A percentile compares a stretch with the other conserved stretches of the same genome.
Evolutionary conservation across 2,113 vertebrate species (phyloP).

Genomic region (Odontophorus gujanensis): DNA sequence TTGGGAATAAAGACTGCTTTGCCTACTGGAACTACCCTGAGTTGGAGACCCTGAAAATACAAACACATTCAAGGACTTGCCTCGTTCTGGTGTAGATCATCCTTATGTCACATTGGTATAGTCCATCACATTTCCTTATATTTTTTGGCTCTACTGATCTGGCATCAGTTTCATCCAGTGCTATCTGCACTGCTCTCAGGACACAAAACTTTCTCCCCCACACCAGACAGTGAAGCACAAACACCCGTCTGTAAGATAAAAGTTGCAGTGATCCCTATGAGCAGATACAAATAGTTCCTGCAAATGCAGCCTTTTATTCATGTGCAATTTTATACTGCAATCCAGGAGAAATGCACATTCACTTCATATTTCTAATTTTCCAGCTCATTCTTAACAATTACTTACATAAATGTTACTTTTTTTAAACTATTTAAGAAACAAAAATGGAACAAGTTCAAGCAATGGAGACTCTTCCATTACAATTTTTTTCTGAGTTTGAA

Average conservation of each 20-base stretch:
- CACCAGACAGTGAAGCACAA: background rate
- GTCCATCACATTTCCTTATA: accelerated
- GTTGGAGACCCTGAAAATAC: background rate
- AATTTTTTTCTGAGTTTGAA: background rate
- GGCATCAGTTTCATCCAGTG: background rate
- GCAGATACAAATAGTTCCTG: background rate
- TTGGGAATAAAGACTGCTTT: background rate
- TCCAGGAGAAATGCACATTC: background rate
- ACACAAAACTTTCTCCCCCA: background rate
- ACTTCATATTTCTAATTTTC: background rate
- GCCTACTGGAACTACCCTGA: background rate
- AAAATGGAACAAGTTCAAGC: background rate
- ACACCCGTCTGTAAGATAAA: background rate
- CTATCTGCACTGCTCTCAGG: background rate
- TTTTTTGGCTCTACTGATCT: background rate
- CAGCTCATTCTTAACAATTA: background rate
- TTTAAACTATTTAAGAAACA: background rate
- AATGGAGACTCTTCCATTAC: background rate
- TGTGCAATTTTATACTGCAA: background rate
- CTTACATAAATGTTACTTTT: no score
- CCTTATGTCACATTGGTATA: background rate
- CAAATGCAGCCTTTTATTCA: background rate
- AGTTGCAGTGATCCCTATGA: background rate
- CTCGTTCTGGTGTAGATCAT: background rate
- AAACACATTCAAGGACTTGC: background rate